Evolutionary conservation across 1,140 invertebrate genomes (phyloP), one percentile per base, ranked within the genome.

Genomic region (Megalopta genalis): DNA sequence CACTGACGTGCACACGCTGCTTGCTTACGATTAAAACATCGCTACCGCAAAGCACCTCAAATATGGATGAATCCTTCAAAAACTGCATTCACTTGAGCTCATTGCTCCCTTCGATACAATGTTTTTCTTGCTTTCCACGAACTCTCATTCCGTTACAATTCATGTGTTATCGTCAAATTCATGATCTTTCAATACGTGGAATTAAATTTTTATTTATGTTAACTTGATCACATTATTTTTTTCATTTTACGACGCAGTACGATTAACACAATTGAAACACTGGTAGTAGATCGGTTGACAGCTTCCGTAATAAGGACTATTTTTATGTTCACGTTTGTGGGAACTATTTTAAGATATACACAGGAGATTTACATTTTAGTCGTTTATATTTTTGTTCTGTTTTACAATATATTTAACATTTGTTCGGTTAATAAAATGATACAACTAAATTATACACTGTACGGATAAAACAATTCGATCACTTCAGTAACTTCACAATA

Each of bases 21-120:
- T 62, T 66, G 68, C 23, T 62, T 66, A 60, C 49, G 27, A 81
- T 81, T 77, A 59, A 77, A 81, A 57, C 52, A 74, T 79, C 39
- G 8, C 63, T 60, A 57, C 66, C 25, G 57, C 18, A 59, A 62
- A 52, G 27, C 46, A 16, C 46, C 32, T 66, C 21, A 64, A 80
- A 69, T 52, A 69, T 69, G 52, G 57, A 80, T 54, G 72, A 32
- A 42, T 73, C 75, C 42, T 32, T 75, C 49, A 42, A 60, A 62
- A 62, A 32, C 2, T 77, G 60, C 14, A 52, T 21, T 52, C 59
- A 62, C 32, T 49, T 21, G 37, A 21, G 16, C 37, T 42, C 42
- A 23, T 25, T 42, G 32, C 2, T 32, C 32, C 25, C 57, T 16
- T 46, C 23, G 18, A 54, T n/a, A 2, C 9, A 63, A 52, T 52